Percentiles rank a stretch among this genome's conserved stretches.
phyloP scores from a whole-genome alignment of 2,797 vertebrate genomes.

The Uromys caudimaculatus region DNA sequence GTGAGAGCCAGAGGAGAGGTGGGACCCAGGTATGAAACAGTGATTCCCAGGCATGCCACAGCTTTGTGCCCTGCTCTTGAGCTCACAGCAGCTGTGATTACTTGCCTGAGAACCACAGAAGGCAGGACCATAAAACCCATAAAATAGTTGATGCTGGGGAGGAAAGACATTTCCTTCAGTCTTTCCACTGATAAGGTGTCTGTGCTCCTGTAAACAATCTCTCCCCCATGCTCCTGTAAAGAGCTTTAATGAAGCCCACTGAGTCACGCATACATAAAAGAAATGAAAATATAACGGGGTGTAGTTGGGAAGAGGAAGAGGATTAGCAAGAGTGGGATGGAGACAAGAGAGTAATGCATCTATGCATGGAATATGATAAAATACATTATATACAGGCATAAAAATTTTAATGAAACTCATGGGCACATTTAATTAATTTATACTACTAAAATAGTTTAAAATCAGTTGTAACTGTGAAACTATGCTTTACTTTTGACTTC shows the following conservation, averaged over 20 bases:
- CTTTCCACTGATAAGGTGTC: no score
- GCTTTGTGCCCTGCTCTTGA: not conserved
- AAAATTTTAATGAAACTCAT: not conserved
- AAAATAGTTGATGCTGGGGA: not conserved
- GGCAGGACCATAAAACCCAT: no score
- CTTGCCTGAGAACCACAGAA: not conserved
- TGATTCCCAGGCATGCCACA: not conserved
- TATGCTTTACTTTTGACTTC: not conserved
- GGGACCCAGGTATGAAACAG: no score
- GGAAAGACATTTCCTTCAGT: not conserved
- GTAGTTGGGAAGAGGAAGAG: not conserved
- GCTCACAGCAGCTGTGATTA: not conserved
- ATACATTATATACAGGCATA: not conserved
- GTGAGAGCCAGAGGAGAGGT: not conserved
- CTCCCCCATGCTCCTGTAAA: not conserved
- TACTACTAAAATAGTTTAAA: not conserved
- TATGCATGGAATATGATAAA: not conserved
- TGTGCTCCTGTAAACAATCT: not conserved
- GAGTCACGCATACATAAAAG: not conserved
- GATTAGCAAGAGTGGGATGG: not conserved
- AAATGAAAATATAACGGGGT: not conserved
- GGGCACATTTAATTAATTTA: not conserved
- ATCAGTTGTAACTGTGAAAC: slow-evolving; percentile 29
- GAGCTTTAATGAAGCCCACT: not conserved
- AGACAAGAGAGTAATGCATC: not conserved